Evolutionary conservation across 2,113 vertebrate species (phyloP).

Genomic region (Trogon surrucura): DNA sequence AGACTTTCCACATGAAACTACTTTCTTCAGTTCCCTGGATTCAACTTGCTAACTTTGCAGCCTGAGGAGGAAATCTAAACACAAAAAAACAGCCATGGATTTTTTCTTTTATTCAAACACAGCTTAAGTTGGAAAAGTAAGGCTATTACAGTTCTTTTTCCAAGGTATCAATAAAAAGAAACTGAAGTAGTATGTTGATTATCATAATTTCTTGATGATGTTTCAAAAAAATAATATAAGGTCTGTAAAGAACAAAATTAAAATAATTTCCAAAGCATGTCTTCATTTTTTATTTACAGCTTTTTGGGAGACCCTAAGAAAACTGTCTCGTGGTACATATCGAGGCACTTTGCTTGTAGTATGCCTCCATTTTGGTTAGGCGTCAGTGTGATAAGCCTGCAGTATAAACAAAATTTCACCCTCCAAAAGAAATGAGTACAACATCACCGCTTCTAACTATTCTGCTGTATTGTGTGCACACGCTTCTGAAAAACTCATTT

Average conservation of each 20-base stretch:
- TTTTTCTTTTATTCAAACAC: background rate
- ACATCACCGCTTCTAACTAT: background rate
- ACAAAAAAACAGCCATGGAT: background rate
- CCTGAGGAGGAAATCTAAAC: background rate
- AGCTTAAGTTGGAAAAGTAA: background rate
- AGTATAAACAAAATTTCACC: background rate
- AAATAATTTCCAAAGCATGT: background rate
- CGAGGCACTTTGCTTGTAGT: background rate
- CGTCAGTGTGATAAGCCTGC: accelerated
- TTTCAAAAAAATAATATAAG: background rate
- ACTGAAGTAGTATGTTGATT: background rate
- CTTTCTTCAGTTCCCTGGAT: background rate
- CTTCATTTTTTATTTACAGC: background rate
- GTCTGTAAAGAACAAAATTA: background rate
- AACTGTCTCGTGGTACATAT: background rate
- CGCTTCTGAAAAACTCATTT: background rate
- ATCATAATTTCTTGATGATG: background rate
- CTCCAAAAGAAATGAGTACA: background rate
- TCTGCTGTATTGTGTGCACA: background rate
- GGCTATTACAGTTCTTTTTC: background rate
- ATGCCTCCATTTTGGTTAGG: background rate
- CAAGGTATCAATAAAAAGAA: background rate
- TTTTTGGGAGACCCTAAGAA: background rate
- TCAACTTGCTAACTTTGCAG: background rate
- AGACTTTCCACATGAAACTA: background rate